Base-by-base conservation (phyloP, 2,888 invertebrate genomes). In the Dascillus cervinus region DNA sequence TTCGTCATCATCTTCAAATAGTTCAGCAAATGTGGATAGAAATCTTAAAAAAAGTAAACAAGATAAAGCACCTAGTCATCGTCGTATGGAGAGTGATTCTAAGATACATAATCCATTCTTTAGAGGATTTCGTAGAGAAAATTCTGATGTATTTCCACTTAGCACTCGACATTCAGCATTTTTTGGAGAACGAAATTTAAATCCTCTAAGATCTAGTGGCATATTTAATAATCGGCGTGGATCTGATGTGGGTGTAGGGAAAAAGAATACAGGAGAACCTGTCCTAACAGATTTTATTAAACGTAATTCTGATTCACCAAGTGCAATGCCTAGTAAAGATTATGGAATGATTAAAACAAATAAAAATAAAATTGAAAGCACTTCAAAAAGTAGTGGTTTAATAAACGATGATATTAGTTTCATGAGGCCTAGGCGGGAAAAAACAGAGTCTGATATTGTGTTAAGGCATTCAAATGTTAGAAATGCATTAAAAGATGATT, bases 381-480 rank as follows among this genome's bases (percentile, higher is more conserved):
- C 41, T 12, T 65, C 66, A 9, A 69, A 37, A 20, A 37, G 30
- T 29, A 43, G 46, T 11, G 49, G 45, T 11, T 23, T 49, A 28
- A 35, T 49, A 28, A 32, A 43, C 22, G 44, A 55, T 34, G 46
- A 53, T 29, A 49, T 46, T 28, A 63, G 54, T 55, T 66, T 75
- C 44, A 60, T 79, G 48, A 73, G 75, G 54, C 85, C 84, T 28
- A 74, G 88, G 55, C 73, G 88, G 53, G 88, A 89, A 74, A 87
- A 87, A 71, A 89, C 88, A 57, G 88, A 89, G 69, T 87, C 86
- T 39, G 85, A 86, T 64, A 86, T 88, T 60, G 79, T 85, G 52
- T 75, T 84, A 58, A 73, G 82, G 53, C 78, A 72, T 62, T 67
- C 71, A 26, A 69, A 70, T 37, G 66, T 67, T 36, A 62, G 72